phyloP scores from a whole-genome alignment of 2,113 vertebrate genomes.

The Coptodon bakossiorum region DNA sequence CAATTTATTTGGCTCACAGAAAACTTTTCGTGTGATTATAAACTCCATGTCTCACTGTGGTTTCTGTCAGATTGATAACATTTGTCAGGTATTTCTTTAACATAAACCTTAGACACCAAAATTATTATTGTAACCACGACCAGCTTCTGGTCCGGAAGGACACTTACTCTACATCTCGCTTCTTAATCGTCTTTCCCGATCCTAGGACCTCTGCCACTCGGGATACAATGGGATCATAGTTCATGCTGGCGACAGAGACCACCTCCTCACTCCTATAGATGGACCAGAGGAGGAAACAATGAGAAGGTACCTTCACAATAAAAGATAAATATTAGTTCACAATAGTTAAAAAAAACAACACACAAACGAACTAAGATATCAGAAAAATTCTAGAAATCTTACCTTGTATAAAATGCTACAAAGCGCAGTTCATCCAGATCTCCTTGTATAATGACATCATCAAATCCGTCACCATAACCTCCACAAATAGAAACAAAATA shows the following conservation, averaged over 20 bases:
- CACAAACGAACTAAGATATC: neutral
- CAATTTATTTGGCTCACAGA: neutral
- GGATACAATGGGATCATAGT: slow-evolving; percentile 95
- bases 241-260: slow-evolving; percentile 95
- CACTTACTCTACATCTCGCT: slow-evolving; percentile 97
- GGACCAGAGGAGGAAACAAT: neutral
- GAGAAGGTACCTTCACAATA: neutral
- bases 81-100: slow-evolving; percentile 19
- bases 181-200: slow-evolving; percentile 87
- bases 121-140: slow-evolving; percentile 14
- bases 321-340: neutral
- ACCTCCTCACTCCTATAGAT: slow-evolving; percentile 87
- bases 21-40: slow-evolving; percentile 16
- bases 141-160: slow-evolving; percentile 11
- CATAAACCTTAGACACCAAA: neutral
- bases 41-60: neutral
- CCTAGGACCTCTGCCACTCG: slow-evolving; percentile 93
- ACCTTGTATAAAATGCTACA: slow-evolving; percentile 98
- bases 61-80: neutral
- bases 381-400: neutral
- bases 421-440: slow-evolving; percentile 95
- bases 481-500: slow-evolving; percentile 1
- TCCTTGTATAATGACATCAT: slow-evolving; percentile 96
- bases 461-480: slow-evolving; percentile 96
- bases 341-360: neutral